Evolutionary conservation across 2,888 invertebrate genomes (phyloP).

Genomic region (Chrysotoxum bicinctum): DNA sequence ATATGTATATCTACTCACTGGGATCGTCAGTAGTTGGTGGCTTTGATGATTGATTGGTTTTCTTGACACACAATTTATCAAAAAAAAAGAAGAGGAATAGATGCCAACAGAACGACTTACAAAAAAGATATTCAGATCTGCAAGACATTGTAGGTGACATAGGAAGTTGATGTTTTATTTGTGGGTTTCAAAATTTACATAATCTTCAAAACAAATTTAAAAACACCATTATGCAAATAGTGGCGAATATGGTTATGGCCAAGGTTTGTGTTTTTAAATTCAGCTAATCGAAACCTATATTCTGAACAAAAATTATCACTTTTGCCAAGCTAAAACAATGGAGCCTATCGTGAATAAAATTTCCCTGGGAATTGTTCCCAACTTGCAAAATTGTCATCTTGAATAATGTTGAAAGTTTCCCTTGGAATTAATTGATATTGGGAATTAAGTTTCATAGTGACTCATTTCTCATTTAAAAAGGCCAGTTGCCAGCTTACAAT

Average conservation of each 20-base stretch:
- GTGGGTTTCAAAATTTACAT: background rate
- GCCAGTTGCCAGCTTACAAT: too few relatives aligned
- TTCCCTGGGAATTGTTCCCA: too few relatives aligned
- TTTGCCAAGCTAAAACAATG: too few relatives aligned
- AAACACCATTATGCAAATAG: background rate
- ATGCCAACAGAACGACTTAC: background rate
- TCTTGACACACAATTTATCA: conserved; percentile 10
- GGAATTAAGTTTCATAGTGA: too few relatives aligned
- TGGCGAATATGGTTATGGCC: background rate
- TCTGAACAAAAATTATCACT: too few relatives aligned
- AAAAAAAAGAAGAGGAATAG: background rate
- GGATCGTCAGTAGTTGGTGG: background rate
- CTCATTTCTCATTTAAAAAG: too few relatives aligned
- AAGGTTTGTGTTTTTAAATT: background rate
- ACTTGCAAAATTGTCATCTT: too few relatives aligned
- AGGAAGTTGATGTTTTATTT: background rate
- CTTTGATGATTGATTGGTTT: conserved; percentile 16
- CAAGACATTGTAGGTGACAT: background rate
- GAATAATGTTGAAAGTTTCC: too few relatives aligned
- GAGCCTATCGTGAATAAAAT: too few relatives aligned
- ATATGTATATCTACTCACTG: background rate
- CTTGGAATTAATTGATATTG: too few relatives aligned
- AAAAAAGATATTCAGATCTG: background rate
- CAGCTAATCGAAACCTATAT: background rate
- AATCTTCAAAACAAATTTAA: background rate